Conservation (phyloP, 2,888 invertebrate species). For the Lucinisca nassula region DNA sequence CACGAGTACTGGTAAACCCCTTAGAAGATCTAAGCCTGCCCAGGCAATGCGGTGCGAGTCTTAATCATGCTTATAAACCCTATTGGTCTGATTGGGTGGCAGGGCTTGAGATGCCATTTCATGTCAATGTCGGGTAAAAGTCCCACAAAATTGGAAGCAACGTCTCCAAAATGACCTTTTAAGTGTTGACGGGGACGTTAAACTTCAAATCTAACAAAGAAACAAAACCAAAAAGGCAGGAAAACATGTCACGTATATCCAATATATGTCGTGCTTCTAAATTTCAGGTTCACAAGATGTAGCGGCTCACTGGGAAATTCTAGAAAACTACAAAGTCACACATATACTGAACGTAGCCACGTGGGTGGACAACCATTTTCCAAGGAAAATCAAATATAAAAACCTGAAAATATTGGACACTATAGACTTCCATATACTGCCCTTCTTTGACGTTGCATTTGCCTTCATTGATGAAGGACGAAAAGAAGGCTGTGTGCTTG, state of each 20-base stretch:
- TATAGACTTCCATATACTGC: conserved; percentile 84
- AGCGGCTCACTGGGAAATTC: conserved; percentile 90
- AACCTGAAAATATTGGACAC: conserved; percentile 90
- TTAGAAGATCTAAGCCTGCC: too few species aligned
- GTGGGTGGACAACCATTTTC: conserved; percentile 85
- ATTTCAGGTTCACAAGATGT: conserved; percentile 95
- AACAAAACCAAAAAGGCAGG: too few species aligned
- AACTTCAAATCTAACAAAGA: too few species aligned
- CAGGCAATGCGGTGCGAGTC: too few species aligned
- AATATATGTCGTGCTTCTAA: neutral
- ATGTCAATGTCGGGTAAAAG: too few species aligned
- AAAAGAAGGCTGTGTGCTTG: conserved; percentile 90
- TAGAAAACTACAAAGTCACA: conserved; percentile 91
- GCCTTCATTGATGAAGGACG: conserved; percentile 91
- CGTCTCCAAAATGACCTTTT: too few species aligned
- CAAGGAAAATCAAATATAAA: conserved; percentile 89
- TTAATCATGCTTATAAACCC: too few species aligned
- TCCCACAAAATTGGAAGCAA: too few species aligned
- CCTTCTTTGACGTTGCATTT: conserved; percentile 89
- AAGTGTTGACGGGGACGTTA: too few species aligned
- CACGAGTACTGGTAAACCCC: too few species aligned
- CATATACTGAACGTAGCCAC: conserved; percentile 93
- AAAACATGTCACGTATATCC: neutral
- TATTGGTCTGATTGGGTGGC: too few species aligned
- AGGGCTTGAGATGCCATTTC: too few species aligned